Evolutionary conservation across 2,113 vertebrate species (phyloP).

Genomic region (Actenoides hombroni): DNA sequence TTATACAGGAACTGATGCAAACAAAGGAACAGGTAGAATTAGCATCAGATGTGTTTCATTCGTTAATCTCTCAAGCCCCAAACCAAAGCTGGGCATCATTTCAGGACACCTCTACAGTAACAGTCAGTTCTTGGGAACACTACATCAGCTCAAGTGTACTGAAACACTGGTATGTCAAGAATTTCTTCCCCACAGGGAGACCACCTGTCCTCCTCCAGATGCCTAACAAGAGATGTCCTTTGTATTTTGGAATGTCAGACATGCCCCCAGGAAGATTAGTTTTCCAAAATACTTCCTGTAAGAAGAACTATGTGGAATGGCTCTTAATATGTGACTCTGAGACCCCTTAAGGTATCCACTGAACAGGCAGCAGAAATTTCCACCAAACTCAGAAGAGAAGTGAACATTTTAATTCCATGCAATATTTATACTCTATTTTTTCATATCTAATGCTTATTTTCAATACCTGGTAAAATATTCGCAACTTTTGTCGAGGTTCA

Average conservation of each 20-base stretch:
- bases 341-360: neutral
- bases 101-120: neutral
- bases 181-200: neutral
- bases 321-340: neutral
- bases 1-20: constrained; percentile 91
- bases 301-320: neutral
- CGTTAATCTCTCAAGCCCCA: neutral
- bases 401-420: neutral
- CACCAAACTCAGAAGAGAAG: neutral
- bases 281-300: neutral
- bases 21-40: neutral
- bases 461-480: constrained; percentile 98
- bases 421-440: neutral
- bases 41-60: neutral
- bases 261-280: neutral
- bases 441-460: neutral
- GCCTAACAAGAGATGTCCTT: neutral
- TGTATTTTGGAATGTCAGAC: neutral
- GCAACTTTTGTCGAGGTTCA: constrained; percentile 92
- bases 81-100: neutral
- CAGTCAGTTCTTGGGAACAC: neutral
- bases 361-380: neutral
- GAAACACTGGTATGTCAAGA: neutral
- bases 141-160: neutral
- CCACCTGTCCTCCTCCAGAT: neutral